Evolutionary conservation across 2,113 vertebrate genomes (phyloP).

Genomic region (Dicentrarchus labrax): DNA sequence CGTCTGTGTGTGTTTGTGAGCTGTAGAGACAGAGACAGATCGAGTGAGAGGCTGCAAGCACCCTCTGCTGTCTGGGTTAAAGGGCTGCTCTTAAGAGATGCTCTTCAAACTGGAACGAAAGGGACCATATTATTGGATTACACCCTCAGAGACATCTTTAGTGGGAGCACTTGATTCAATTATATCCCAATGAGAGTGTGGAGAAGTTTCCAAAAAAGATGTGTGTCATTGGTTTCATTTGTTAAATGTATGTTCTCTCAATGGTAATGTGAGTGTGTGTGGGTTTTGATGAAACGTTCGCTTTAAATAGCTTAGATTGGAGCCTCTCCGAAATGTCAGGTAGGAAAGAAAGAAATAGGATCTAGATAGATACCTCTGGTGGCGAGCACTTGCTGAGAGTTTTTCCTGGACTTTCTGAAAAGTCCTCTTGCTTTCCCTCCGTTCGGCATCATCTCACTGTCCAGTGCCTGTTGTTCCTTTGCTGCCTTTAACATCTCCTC

Average conservation of each 20-base stretch:
- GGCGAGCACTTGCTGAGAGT: slow-evolving; percentile 83
- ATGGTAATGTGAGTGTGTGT: neutral
- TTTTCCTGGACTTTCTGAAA: slow-evolving; percentile 87
- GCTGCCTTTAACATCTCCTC: slow-evolving; percentile 91
- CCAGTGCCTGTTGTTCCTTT: slow-evolving; percentile 88
- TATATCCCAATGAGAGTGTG: slow-evolving; percentile 46
- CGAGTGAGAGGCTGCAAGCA: slow-evolving; percentile 29
- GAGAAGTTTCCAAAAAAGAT: slow-evolving; percentile 39
- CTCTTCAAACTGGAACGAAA: slow-evolving; percentile 63
- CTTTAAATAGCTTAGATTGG: neutral
- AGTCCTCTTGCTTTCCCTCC: slow-evolving; percentile 82
- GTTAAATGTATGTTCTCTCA: slow-evolving; percentile 41
- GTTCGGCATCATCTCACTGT: slow-evolving; percentile 87
- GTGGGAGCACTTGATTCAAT: slow-evolving; percentile 62
- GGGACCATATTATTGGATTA: slow-evolving; percentile 74
- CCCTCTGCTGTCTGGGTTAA: slow-evolving; percentile 49
- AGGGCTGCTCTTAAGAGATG: slow-evolving; percentile 46
- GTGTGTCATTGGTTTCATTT: slow-evolving; percentile 54
- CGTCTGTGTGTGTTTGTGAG: slow-evolving; percentile 26
- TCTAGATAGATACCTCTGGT: slow-evolving; percentile 84
- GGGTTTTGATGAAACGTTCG: neutral
- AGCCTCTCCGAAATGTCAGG: neutral
- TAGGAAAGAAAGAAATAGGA: neutral
- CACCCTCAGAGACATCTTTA: slow-evolving; percentile 56
- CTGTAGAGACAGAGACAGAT: slow-evolving; percentile 48